These are phyloP conservation scores for Nemotelus nigrinus DNA, from an alignment of 2,888 invertebrate species.

Conservation along the genomic window DNA sequence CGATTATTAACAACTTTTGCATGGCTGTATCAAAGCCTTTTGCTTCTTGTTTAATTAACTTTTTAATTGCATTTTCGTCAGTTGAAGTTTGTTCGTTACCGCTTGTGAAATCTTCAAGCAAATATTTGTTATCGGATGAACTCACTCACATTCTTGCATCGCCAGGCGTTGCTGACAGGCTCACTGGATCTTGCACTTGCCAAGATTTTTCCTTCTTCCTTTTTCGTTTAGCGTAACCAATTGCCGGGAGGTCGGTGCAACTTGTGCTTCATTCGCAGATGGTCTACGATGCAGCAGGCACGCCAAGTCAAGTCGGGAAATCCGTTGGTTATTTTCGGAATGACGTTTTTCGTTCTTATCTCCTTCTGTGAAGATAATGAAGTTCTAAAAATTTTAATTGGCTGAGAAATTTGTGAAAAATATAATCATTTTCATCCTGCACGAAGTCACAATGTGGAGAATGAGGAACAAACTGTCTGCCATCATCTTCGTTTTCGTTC, in stretches of 20 bases:
- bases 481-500: not conserved
- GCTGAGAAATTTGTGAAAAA: constrained; percentile 37
- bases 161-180: not conserved
- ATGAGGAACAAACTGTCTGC: too few species aligned
- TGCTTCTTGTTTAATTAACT: constrained; percentile 40
- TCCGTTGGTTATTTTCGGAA: not conserved
- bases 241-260: not conserved
- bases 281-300: not conserved
- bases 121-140: constrained; percentile 39
- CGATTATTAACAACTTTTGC: constrained; percentile 37
- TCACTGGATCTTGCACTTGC: not conserved
- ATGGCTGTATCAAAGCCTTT: constrained; percentile 26
- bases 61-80: constrained; percentile 42
- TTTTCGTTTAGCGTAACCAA: not conserved
- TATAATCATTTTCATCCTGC: constrained; percentile 16
- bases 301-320: not conserved
- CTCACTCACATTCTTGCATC: constrained; percentile 6
- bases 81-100: constrained; percentile 43
- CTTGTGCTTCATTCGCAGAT: not conserved
- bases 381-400: constrained; percentile 40
- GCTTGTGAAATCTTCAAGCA: constrained; percentile 20
- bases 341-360: not conserved
- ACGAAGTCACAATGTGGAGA: not conserved
- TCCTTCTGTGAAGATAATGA: constrained; percentile 5
- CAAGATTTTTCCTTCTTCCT: not conserved